Evolutionary conservation across 2,113 vertebrate genomes (phyloP).

Genomic region (Vireo altiloquus): DNA sequence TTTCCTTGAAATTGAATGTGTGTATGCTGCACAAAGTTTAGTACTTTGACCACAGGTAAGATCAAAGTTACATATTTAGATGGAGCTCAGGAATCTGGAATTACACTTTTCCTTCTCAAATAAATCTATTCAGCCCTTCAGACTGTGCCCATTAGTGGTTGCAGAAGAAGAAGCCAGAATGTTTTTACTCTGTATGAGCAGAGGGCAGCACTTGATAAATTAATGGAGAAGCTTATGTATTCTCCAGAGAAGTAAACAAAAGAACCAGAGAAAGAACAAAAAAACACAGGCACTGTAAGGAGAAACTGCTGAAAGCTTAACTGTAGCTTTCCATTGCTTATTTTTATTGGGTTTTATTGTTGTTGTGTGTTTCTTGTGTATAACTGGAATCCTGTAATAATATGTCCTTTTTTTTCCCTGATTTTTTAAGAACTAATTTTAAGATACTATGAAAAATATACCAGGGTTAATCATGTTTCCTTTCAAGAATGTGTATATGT

Average conservation of each 20-base stretch:
- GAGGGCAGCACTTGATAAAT: constrained; percentile 68
- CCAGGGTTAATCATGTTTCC: neutral
- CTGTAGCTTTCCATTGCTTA: neutral
- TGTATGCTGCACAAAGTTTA: constrained; percentile 24
- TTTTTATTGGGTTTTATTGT: neutral
- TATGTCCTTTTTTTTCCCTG: fast-evolving
- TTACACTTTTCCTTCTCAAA: constrained; percentile 52
- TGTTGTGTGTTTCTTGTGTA: neutral
- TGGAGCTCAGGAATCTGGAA: constrained; percentile 66
- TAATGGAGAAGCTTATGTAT: constrained; percentile 26
- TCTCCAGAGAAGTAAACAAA: constrained; percentile 44
- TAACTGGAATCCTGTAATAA: neutral
- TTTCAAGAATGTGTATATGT: neutral
- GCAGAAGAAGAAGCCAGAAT: constrained; percentile 51
- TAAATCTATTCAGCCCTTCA: constrained; percentile 45
- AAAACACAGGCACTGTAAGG: neutral
- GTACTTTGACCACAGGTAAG: constrained; percentile 19
- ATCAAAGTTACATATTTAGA: constrained; percentile 51
- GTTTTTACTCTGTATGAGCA: constrained; percentile 56
- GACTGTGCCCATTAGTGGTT: constrained; percentile 61
- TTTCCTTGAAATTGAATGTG: neutral
- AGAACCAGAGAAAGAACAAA: neutral
- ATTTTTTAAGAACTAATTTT: neutral
- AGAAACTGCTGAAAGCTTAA: neutral
- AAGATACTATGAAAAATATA: neutral